These are phyloP conservation scores for Neotragus pygmaeus DNA, from an alignment of 2,113 vertebrate species.

Conservation along the genomic window DNA sequence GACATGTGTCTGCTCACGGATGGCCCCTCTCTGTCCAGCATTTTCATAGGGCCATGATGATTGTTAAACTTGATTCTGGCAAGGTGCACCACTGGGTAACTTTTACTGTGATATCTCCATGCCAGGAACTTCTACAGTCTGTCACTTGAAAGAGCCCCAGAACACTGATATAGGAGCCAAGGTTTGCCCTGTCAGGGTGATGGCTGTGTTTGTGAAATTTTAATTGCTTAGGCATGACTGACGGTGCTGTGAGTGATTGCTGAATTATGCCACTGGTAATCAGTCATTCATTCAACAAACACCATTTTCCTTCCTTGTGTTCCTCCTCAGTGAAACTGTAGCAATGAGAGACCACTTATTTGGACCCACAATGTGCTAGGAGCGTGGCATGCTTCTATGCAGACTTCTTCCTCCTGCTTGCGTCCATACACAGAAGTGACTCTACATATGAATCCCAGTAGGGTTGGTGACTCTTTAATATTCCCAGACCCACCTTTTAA, in stretches of 20 bases:
- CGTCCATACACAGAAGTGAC: background rate
- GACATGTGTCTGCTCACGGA: background rate
- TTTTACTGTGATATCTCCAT: conserved; percentile 20
- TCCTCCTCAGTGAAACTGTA: background rate
- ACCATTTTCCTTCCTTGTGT: background rate
- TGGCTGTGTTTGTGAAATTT: conserved; percentile 1
- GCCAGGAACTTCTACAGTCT: conserved; percentile 5
- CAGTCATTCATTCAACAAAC: background rate
- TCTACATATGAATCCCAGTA: background rate
- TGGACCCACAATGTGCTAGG: background rate
- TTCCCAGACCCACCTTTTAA: background rate
- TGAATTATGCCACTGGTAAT: background rate
- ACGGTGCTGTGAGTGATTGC: background rate
- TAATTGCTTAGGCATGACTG: conserved; percentile 24
- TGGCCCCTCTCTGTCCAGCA: background rate
- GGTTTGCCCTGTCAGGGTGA: background rate
- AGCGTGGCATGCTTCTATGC: background rate
- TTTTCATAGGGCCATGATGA: background rate
- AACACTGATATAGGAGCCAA: background rate
- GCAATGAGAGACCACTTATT: background rate
- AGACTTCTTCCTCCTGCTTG: background rate
- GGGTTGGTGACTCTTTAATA: background rate
- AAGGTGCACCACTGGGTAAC: background rate
- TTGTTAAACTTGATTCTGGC: conserved; percentile 30
- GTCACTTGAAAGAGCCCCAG: conserved; percentile 34